Evolutionary conservation across 2,888 invertebrate species (phyloP).

Genomic region (Drosophila dives): DNA sequence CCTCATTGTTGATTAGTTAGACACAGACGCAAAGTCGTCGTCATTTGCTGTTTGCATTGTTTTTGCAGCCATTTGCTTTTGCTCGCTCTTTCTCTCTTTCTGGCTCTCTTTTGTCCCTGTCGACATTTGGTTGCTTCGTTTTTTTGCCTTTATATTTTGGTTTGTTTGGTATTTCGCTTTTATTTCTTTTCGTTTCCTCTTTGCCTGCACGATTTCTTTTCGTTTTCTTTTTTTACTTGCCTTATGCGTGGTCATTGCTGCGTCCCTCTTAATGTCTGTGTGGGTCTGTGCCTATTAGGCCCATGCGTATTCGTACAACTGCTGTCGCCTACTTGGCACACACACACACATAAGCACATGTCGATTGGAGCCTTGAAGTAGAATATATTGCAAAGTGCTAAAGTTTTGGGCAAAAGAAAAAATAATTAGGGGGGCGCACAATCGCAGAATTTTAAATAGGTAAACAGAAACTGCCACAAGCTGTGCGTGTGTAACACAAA

Average conservation of each 20-base stretch:
- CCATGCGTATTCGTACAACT: conserved; percentile 34
- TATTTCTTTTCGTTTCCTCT: conserved; percentile 61
- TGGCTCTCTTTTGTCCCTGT: conserved; percentile 5
- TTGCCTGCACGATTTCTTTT: conserved; percentile 36
- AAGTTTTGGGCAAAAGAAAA: conserved; percentile 52
- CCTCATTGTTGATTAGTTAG: conserved; percentile 58
- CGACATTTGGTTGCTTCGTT: conserved; percentile 39
- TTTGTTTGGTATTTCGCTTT: conserved; percentile 72
- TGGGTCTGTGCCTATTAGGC: conserved; percentile 51
- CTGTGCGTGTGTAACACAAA: not conserved
- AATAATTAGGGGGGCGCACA: conserved; percentile 39
- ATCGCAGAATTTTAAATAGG: conserved; percentile 70
- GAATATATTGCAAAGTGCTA: conserved; percentile 66
- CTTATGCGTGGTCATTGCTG: conserved; percentile 55
- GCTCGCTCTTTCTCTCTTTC: conserved; percentile 1
- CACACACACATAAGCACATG: conserved; percentile 12
- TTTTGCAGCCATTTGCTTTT: conserved; percentile 61
- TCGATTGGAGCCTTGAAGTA: conserved; percentile 62
- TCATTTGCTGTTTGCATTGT: conserved; percentile 66
- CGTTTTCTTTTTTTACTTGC: conserved; percentile 19
- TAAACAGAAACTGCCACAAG: conserved; percentile 17
- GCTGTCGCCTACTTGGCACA: conserved; percentile 13
- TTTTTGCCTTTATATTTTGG: conserved; percentile 35
- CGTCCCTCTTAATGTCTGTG: conserved; percentile 29
- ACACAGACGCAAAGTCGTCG: conserved; percentile 72